These are phyloP conservation scores for Anguilla marmorata DNA, from an alignment of 2,797 vertebrate genomes.

Conservation along the genomic window DNA sequence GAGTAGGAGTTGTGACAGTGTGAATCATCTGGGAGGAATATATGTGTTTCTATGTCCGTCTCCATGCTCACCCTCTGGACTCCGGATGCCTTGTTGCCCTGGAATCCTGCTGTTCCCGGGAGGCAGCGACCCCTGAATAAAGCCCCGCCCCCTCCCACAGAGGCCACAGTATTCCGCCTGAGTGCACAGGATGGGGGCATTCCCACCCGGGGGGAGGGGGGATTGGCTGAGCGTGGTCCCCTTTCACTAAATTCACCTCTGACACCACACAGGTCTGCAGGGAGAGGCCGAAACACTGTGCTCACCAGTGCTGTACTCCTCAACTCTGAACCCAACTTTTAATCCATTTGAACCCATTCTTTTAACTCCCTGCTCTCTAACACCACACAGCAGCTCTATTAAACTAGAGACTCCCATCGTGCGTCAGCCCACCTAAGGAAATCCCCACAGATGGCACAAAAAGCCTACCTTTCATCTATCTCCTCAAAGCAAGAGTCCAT, in stretches of 20 bases:
- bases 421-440: not conserved
- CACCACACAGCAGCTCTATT: not conserved
- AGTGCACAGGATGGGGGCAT: slow-evolving; percentile 52
- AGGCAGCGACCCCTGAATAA: slow-evolving; percentile 69
- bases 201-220: slow-evolving; percentile 45
- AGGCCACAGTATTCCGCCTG: slow-evolving; percentile 58
- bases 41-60: slow-evolving; percentile 54
- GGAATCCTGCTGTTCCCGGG: slow-evolving; percentile 61
- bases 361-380: slow-evolving; percentile 30
- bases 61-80: slow-evolving; percentile 33
- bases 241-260: slow-evolving; percentile 69
- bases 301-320: slow-evolving; percentile 51
- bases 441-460: not conserved
- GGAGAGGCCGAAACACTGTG: slow-evolving; percentile 61
- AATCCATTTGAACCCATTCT: slow-evolving; percentile 26
- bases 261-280: slow-evolving; percentile 58
- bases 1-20: slow-evolving; percentile 39
- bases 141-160: slow-evolving; percentile 57
- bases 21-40: slow-evolving; percentile 61
- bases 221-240: slow-evolving; percentile 41
- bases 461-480: not conserved
- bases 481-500: not conserved
- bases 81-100: slow-evolving; percentile 58
- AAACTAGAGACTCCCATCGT: not conserved
- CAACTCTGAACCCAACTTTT: slow-evolving; percentile 12